phyloP scores from a whole-genome alignment of 2,113 vertebrate genomes.

The Neoarius graeffei region DNA sequence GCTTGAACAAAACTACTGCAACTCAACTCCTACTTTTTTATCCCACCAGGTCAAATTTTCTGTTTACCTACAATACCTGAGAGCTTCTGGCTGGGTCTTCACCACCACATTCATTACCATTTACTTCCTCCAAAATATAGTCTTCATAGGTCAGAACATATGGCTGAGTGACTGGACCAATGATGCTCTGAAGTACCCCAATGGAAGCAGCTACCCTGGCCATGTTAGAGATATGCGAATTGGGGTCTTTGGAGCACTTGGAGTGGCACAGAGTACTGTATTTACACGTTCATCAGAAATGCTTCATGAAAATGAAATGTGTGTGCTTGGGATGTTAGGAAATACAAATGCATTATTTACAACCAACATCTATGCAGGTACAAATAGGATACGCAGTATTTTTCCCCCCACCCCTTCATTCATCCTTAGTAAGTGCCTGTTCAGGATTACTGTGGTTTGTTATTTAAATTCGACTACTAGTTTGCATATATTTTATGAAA shows the following conservation, averaged over 20 bases:
- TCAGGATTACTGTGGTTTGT: neutral
- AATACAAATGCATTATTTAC: neutral
- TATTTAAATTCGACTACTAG: neutral
- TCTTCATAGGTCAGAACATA: slow-evolving; percentile 81
- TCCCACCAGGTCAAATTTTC: slow-evolving; percentile 85
- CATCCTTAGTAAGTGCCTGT: neutral
- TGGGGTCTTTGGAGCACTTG: slow-evolving; percentile 84
- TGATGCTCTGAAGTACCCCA: slow-evolving; percentile 70
- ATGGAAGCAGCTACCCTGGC: slow-evolving; percentile 72
- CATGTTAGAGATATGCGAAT: slow-evolving; percentile 79
- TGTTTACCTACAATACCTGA: slow-evolving; percentile 82
- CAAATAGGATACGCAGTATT: neutral
- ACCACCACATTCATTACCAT: slow-evolving; percentile 59
- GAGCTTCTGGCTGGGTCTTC: slow-evolving; percentile 77
- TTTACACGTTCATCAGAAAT: neutral
- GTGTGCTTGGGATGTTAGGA: neutral
- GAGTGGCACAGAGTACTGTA: slow-evolving; percentile 79
- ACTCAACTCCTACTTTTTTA: neutral
- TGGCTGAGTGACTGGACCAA: slow-evolving; percentile 94
- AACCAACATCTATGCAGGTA: neutral
- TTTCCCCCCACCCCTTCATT: rapidly evolving
- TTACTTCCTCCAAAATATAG: slow-evolving; percentile 68
- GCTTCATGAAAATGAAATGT: neutral
- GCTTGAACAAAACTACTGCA: no score
- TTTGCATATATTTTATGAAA: neutral